A percentile compares a stretch with the other conserved stretches of the same genome.
These are phyloP conservation scores for Argyra leucocephala DNA, from an alignment of 2,888 invertebrate species.

Conservation along the genomic window DNA sequence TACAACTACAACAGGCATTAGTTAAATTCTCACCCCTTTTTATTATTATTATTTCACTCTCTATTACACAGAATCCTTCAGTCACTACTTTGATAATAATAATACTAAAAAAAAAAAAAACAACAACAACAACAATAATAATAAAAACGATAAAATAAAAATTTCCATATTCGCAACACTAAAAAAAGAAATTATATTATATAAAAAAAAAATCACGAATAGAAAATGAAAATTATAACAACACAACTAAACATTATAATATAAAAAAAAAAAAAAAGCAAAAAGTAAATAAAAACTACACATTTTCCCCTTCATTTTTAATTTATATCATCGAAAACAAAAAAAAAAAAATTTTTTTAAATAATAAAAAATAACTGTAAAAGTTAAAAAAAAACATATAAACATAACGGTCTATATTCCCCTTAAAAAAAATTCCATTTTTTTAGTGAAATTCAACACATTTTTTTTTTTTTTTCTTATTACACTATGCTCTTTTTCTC, in stretches of 20 bases:
- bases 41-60: neutral
- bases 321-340: neutral
- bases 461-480: neutral
- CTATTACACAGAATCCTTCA: neutral
- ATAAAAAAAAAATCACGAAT: neutral
- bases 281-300: neutral
- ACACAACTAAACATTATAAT: neutral
- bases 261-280: no score
- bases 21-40: neutral
- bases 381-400: no score
- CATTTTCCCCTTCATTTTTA: neutral
- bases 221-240: neutral
- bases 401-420: neutral
- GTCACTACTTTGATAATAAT: neutral
- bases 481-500: neutral
- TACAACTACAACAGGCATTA: neutral
- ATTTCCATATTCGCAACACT: neutral
- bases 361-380: neutral
- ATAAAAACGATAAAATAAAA: neutral
- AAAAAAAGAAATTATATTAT: neutral
- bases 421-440: neutral
- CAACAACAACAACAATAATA: neutral
- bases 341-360: neutral
- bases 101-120: neutral
- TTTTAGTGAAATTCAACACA: neutral